Evolutionary conservation across 2,113 vertebrate species (phyloP).

Genomic region (Rhinolophus ferrumequinum): DNA sequence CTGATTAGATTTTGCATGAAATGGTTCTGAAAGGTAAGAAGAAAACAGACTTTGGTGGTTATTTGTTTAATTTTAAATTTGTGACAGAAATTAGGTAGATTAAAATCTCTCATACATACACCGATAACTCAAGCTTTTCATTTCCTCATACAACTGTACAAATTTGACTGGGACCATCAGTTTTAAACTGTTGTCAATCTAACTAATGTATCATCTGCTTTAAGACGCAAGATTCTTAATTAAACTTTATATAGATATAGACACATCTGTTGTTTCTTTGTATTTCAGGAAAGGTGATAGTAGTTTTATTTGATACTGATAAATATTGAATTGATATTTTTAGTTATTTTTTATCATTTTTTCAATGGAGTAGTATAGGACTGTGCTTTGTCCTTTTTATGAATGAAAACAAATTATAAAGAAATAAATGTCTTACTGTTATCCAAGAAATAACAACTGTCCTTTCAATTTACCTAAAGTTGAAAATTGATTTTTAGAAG

Average conservation of each 20-base stretch:
- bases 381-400: slow-evolving; percentile 89
- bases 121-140: slow-evolving; percentile 83
- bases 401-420: slow-evolving; percentile 89
- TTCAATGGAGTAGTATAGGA: slow-evolving; percentile 87
- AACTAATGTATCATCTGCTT: slow-evolving; percentile 87
- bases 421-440: slow-evolving; percentile 92
- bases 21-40: slow-evolving; percentile 82
- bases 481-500: slow-evolving; percentile 61
- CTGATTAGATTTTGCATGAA: slow-evolving; percentile 89
- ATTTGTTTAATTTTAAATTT: slow-evolving; percentile 83
- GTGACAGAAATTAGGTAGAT: slow-evolving; percentile 78
- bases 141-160: slow-evolving; percentile 82
- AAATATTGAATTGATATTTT: slow-evolving; percentile 86
- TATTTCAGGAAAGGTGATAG: slow-evolving; percentile 87
- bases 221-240: slow-evolving; percentile 87
- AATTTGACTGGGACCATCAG: slow-evolving; percentile 88
- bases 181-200: slow-evolving; percentile 85
- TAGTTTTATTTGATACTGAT: slow-evolving; percentile 89
- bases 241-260: slow-evolving; percentile 92
- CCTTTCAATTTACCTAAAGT: slow-evolving; percentile 83
- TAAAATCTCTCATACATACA: slow-evolving; percentile 80
- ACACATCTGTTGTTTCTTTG: slow-evolving; percentile 89
- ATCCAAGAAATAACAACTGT: slow-evolving; percentile 83
- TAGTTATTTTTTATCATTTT: slow-evolving; percentile 89
- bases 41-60: slow-evolving; percentile 68